Percentiles rank a stretch among this genome's conserved stretches.
phyloP scores from a whole-genome alignment of 2,797 vertebrate genomes.

The Leptoclinus maculatus region DNA sequence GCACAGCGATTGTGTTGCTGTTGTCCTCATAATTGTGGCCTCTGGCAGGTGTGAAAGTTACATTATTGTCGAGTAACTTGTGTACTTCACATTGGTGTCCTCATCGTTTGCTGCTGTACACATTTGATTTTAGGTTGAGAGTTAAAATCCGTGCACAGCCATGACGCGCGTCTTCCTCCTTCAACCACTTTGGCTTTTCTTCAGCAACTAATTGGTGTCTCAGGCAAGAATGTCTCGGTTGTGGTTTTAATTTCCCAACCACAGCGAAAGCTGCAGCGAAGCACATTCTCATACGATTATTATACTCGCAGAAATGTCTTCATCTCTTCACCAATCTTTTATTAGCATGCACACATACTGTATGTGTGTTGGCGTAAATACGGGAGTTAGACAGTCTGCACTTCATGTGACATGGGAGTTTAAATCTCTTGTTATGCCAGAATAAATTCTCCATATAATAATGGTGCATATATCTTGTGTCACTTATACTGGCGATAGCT shows the following conservation, averaged over 20 bases:
- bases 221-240: conserved; percentile 6
- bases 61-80: neutral
- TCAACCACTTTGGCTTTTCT: conserved; percentile 10
- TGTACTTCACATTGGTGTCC: neutral
- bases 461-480: neutral
- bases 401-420: neutral
- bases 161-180: neutral
- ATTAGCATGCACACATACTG: neutral
- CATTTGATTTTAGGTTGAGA: neutral
- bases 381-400: neutral
- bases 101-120: neutral
- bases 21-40: conserved; percentile 13
- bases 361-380: neutral
- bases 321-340: neutral
- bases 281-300: conserved; percentile 2
- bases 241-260: conserved; percentile 13
- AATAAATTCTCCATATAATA: neutral
- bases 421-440: neutral
- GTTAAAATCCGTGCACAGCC: neutral
- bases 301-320: conserved; percentile 3
- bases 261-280: neutral
- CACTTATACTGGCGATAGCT: neutral
- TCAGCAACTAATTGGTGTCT: conserved; percentile 3
- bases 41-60: conserved; percentile 19
- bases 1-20: neutral